phyloP scores from a whole-genome alignment of 1,140 invertebrate genomes.

The Oncopodura yosiiana region DNA sequence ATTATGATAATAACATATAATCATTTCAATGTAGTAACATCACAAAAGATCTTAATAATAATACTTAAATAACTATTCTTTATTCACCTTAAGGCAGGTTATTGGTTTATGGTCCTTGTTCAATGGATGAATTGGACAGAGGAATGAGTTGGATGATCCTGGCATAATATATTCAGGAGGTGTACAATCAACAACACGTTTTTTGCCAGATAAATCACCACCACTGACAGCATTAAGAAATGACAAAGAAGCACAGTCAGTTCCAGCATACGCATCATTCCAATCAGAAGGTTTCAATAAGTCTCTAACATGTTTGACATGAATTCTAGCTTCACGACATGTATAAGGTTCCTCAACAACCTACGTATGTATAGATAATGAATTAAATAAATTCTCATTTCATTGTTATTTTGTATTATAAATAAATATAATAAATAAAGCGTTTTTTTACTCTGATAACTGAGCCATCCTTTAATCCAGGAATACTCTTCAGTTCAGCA shows the following conservation, averaged over 20 bases:
- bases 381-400: conserved; percentile 15
- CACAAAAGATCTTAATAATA: background rate
- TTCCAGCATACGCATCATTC: conserved; percentile 86
- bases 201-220: conserved; percentile 58
- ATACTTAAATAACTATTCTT: background rate
- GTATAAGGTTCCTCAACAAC: conserved; percentile 93
- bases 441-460: conserved; percentile 68
- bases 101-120: conserved; percentile 77
- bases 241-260: conserved; percentile 89
- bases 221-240: conserved; percentile 90
- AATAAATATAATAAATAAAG: background rate
- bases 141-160: conserved; percentile 51
- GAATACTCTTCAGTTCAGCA: conserved; percentile 92
- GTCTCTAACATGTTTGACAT: conserved; percentile 92
- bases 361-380: conserved; percentile 36
- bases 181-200: conserved; percentile 77
- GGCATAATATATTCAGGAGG: conserved; percentile 96
- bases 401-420: background rate
- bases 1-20: background rate
- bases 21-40: background rate
- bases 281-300: conserved; percentile 86
- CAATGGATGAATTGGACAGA: conserved; percentile 75
- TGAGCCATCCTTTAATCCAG: conserved; percentile 87
- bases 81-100: conserved; percentile 67
- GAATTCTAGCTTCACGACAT: conserved; percentile 91